A percentile compares a stretch with the other conserved stretches of the same genome.
Evolutionary conservation across 2,888 invertebrate genomes (phyloP).

Genomic region (Xanthia togata): DNA sequence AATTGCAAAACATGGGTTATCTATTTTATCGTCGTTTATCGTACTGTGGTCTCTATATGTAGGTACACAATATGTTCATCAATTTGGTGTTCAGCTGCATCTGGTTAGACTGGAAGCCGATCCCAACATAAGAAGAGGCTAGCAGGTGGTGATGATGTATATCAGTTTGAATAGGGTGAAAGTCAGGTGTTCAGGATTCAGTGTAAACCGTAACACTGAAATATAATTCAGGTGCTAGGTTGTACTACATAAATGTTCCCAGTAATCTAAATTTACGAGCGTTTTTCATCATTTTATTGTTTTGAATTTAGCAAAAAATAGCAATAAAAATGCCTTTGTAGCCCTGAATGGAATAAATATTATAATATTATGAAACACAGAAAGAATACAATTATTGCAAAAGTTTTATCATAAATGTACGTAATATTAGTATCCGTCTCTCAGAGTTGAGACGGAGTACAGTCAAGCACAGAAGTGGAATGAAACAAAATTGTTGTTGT

Average conservation of each 20-base stretch:
- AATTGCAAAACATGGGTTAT: not conserved
- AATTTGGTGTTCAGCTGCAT: no score
- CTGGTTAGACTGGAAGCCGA: no score
- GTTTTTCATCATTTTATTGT: conserved; percentile 44
- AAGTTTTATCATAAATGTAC: conserved; percentile 62
- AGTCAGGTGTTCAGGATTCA: not conserved
- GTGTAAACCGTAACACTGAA: not conserved
- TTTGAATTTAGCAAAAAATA: conserved; percentile 38
- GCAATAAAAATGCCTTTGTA: conserved; percentile 42
- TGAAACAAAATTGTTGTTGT: not conserved
- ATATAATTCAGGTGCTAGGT: not conserved
- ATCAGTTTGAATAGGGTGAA: not conserved
- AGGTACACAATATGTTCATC: no score
- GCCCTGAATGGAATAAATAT: conserved; percentile 42
- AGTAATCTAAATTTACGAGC: conserved; percentile 22
- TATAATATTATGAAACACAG: conserved; percentile 41
- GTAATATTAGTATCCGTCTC: conserved; percentile 44
- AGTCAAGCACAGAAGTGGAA: conserved; percentile 12
- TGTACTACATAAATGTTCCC: conserved; percentile 1
- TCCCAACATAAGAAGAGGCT: no score
- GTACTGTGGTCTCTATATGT: no score
- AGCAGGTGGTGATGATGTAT: not conserved
- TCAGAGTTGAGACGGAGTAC: conserved; percentile 37
- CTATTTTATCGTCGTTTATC: not conserved
- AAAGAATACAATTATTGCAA: conserved; percentile 62